phyloP scores from a whole-genome alignment of 1,140 invertebrate species.

The Zaprionus ornatus region DNA sequence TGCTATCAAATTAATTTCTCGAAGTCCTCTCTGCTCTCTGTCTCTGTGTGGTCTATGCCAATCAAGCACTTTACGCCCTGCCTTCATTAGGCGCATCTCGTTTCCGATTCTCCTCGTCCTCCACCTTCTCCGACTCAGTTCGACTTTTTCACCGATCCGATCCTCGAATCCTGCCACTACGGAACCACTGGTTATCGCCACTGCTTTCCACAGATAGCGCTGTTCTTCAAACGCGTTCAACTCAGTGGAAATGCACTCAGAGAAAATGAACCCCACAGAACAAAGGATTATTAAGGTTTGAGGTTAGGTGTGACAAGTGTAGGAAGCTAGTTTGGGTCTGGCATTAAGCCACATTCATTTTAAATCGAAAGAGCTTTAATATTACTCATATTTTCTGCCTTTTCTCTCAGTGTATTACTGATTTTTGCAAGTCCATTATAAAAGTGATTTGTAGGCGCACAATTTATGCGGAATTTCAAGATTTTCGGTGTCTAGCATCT shows the following conservation, averaged over 20 bases:
- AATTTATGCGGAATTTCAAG: conserved; percentile 64
- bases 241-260: conserved; percentile 18
- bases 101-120: conserved; percentile 2
- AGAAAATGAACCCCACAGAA: not conserved
- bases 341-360: too few species aligned
- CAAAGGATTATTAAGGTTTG: not conserved
- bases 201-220: conserved; percentile 41
- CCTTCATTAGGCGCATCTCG: conserved; percentile 63
- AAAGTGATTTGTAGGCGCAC: conserved; percentile 72
- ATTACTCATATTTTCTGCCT: not conserved
- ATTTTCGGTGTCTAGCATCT: conserved; percentile 37
- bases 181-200: conserved; percentile 43
- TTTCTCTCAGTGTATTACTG: conserved; percentile 10
- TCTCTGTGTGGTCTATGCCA: conserved; percentile 79
- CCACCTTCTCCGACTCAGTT: not conserved
- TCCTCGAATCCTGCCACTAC: conserved; percentile 1
- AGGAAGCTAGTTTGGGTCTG: too few species aligned
- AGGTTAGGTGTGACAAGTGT: not conserved
- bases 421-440: conserved; percentile 58
- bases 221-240: conserved; percentile 14
- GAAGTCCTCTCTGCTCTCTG: conserved; percentile 31
- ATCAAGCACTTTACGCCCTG: conserved; percentile 79
- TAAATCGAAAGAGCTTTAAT: too few species aligned
- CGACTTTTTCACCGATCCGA: not conserved
- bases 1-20: conserved; percentile 68